Percentiles rank a stretch among this genome's conserved stretches.
Conservation (phyloP, 2,113 vertebrate genomes). For the Malurus cyaneus region DNA sequence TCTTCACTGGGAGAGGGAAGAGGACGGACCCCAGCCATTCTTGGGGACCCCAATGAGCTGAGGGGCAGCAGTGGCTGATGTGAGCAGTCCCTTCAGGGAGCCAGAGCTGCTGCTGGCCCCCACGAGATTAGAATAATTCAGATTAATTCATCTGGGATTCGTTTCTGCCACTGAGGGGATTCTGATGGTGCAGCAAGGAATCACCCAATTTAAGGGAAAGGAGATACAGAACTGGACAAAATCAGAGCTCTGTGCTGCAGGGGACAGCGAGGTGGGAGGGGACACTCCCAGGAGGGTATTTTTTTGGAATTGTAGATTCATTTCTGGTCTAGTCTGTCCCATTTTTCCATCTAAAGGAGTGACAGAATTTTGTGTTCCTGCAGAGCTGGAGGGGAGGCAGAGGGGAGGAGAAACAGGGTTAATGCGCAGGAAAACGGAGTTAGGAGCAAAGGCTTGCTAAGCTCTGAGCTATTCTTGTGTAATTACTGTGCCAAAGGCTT, state of each 20-base stretch:
- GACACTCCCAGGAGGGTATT: neutral
- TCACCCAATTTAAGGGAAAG: neutral
- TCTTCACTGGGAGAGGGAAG: neutral
- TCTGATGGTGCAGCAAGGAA: too few species aligned
- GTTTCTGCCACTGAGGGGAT: neutral
- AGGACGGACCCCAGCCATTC: neutral
- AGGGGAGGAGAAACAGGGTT: neutral
- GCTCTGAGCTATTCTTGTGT: neutral
- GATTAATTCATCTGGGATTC: neutral
- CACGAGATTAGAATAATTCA: neutral
- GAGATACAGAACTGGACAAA: neutral
- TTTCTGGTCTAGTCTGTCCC: neutral
- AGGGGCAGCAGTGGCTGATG: neutral
- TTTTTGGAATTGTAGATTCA: neutral
- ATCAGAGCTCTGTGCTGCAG: neutral
- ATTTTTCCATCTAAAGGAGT: neutral
- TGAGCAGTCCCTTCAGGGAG: neutral
- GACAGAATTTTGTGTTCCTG: neutral
- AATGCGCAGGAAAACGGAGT: neutral
- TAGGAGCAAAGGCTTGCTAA: neutral
- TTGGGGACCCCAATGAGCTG: neutral
- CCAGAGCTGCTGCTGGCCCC: neutral
- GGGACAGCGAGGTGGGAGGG: neutral
- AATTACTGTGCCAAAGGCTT: neutral
- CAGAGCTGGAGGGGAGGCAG: neutral